Evolutionary conservation across 2,888 invertebrate genomes (phyloP).

Genomic region (Sinelater perroti): DNA sequence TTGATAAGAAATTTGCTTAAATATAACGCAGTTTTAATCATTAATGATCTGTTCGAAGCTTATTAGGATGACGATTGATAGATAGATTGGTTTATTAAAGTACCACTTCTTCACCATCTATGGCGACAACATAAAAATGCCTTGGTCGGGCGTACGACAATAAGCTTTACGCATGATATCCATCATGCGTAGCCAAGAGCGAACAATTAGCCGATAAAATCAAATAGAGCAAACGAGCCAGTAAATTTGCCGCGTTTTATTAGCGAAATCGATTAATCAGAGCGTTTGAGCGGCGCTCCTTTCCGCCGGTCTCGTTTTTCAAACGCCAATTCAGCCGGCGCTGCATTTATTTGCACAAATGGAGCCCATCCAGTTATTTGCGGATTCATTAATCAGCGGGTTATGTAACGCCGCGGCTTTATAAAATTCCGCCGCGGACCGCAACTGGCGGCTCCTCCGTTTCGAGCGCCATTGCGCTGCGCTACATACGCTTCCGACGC

Average conservation of each 20-base stretch:
- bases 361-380: constrained; percentile 22
- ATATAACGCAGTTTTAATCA: too few relatives aligned
- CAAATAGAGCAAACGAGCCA: constrained; percentile 24
- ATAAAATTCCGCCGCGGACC: not conserved
- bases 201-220: constrained; percentile 29
- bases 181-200: too few relatives aligned
- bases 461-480: not conserved
- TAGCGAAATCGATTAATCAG: constrained; percentile 24
- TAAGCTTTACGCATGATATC: too few relatives aligned
- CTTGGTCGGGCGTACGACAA: too few relatives aligned
- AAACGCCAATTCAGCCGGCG: constrained; percentile 8
- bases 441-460: constrained; percentile 4
- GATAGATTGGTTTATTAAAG: too few relatives aligned
- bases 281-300: constrained; percentile 11
- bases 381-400: constrained; percentile 29
- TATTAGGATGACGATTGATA: too few relatives aligned
- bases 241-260: constrained; percentile 22
- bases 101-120: too few relatives aligned
- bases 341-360: constrained; percentile 13
- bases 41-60: too few relatives aligned
- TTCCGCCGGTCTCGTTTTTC: constrained; percentile 2
- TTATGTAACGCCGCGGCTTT: constrained; percentile 34
- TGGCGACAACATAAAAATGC: too few relatives aligned
- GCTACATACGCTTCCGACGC: not conserved
- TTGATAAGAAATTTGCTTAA: too few relatives aligned